phyloP scores from a whole-genome alignment of 2,888 invertebrate genomes.

The Erannis defoliaria region DNA sequence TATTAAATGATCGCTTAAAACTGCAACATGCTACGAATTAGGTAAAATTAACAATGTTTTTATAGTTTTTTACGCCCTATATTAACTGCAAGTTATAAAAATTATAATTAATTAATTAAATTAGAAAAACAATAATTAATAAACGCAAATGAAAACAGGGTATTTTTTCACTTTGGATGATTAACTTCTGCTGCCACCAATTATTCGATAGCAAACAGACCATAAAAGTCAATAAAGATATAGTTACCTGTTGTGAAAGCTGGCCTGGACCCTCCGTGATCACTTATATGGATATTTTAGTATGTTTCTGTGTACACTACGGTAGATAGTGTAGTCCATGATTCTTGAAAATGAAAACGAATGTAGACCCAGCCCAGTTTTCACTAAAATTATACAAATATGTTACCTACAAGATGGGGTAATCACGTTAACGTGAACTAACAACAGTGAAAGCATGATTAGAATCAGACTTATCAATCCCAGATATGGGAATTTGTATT shows the following conservation, averaged over 20 bases:
- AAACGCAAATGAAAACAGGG: too few species aligned
- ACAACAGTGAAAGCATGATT: not conserved
- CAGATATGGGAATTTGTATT: not conserved
- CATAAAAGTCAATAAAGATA: constrained; percentile 14
- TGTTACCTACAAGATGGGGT: constrained; percentile 4
- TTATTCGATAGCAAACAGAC: constrained; percentile 6
- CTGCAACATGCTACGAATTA: too few species aligned
- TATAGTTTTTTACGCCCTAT: too few species aligned
- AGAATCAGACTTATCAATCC: not conserved
- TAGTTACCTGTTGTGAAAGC: constrained; percentile 59
- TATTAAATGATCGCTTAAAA: too few species aligned
- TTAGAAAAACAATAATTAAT: not conserved
- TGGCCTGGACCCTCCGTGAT: constrained; percentile 49
- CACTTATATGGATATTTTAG: constrained; percentile 5
- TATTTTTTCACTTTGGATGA: too few species aligned
- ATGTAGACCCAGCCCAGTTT: constrained; percentile 57
- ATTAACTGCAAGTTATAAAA: too few species aligned
- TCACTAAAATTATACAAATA: constrained; percentile 59
- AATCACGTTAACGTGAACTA: not conserved
- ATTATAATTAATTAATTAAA: too few species aligned
- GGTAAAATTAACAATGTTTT: too few species aligned
- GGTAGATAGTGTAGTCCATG: constrained; percentile 48
- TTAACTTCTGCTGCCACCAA: too few species aligned
- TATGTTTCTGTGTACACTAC: constrained; percentile 10
- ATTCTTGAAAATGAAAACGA: constrained; percentile 57